A percentile compares a stretch with the other conserved stretches of the same genome.
phyloP scores from a whole-genome alignment of 2,888 invertebrate species.

The Xylota segnis region DNA sequence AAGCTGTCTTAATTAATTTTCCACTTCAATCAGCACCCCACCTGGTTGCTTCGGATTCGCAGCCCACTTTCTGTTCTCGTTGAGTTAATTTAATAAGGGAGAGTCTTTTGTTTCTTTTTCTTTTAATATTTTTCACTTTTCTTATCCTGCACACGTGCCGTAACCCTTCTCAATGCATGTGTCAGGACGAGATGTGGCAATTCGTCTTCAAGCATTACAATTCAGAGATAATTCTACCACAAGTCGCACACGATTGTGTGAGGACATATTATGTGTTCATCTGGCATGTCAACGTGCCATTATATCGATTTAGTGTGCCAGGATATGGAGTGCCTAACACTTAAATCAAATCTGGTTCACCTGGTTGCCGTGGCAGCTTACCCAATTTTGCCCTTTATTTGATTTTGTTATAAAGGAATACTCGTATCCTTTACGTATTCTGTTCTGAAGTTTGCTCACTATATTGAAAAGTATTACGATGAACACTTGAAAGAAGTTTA shows the following conservation, averaged over 20 bases:
- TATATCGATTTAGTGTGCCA: slow-evolving; percentile 13
- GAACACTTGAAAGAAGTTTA: not conserved
- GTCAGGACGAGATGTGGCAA: not conserved
- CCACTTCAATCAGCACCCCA: slow-evolving; percentile 1
- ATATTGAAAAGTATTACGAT: not conserved
- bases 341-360: slow-evolving; percentile 20
- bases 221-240: slow-evolving; percentile 2
- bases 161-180: slow-evolving; percentile 12
- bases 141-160: not conserved
- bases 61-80: not conserved
- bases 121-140: not conserved
- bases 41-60: not conserved
- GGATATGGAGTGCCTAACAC: not conserved
- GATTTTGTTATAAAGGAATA: not conserved
- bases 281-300: slow-evolving; percentile 1
- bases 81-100: slow-evolving; percentile 6
- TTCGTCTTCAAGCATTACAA: not conserved
- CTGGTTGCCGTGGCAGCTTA: slow-evolving; percentile 20
- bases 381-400: not conserved
- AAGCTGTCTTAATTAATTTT: not conserved
- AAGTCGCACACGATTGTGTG: slow-evolving; percentile 6
- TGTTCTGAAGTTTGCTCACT: not conserved
- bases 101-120: not conserved
- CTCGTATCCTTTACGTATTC: not conserved
- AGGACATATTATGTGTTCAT: not conserved